Evolutionary conservation across 1,140 invertebrate species (phyloP).

Genomic region (Battus philenor): DNA sequence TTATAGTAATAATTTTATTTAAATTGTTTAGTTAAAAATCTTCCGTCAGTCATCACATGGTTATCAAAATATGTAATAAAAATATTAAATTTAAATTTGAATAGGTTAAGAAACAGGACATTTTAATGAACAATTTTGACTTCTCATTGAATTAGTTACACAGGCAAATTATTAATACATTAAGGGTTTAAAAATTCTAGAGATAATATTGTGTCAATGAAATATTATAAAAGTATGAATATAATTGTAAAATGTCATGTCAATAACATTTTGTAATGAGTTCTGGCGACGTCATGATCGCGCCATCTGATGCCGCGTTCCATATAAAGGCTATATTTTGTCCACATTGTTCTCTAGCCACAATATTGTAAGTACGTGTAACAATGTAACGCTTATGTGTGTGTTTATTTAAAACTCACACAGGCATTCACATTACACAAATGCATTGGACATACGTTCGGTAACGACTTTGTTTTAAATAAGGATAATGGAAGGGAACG

Average conservation of each 20-base stretch:
- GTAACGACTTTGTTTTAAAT: slow-evolving; percentile 14
- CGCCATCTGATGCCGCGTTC: slow-evolving; percentile 8
- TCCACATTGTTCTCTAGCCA: slow-evolving; percentile 15
- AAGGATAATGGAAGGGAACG: slow-evolving; percentile 4
- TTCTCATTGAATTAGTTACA: too few relatives aligned
- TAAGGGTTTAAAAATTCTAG: too few relatives aligned
- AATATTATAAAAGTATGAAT: too few relatives aligned
- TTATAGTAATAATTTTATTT: background rate
- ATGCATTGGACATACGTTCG: slow-evolving; percentile 13
- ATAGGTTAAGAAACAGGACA: too few relatives aligned
- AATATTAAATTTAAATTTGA: too few relatives aligned
- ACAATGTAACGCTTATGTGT: slow-evolving; percentile 12
- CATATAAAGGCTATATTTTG: slow-evolving; percentile 15
- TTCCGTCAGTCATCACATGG: background rate
- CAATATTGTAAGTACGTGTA: slow-evolving; percentile 16
- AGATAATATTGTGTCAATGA: too few relatives aligned
- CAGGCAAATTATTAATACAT: too few relatives aligned
- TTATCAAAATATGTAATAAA: too few relatives aligned
- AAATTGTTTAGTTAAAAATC: background rate
- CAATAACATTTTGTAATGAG: background rate
- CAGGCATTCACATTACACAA: background rate
- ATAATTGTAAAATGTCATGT: background rate
- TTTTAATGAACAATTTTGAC: too few relatives aligned
- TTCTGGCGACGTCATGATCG: background rate
- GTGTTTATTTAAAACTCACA: background rate